phyloP scores from a whole-genome alignment of 2,113 vertebrate genomes.

The Platycercus adscitus region DNA sequence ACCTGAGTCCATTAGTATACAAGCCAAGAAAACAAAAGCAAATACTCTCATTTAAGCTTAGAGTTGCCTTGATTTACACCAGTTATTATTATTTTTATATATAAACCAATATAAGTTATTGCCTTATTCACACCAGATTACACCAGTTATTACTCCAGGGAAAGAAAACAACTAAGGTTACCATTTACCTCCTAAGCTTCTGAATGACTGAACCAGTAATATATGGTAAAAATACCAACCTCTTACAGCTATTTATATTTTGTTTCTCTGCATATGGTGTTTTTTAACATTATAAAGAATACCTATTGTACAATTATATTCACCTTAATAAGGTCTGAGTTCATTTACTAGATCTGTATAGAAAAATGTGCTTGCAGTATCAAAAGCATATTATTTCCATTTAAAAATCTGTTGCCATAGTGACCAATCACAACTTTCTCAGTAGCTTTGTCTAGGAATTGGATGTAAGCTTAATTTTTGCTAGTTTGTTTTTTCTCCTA shows the following conservation, averaged over 20 bases:
- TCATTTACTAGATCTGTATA: not conserved
- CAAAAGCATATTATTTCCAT: conserved; percentile 49
- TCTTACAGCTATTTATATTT: not conserved
- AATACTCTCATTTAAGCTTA: not conserved
- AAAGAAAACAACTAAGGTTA: conserved; percentile 10
- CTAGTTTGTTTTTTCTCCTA: not conserved
- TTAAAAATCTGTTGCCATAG: conserved; percentile 63
- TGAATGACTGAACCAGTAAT: not conserved
- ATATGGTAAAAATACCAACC: not conserved
- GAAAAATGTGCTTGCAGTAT: conserved; percentile 2
- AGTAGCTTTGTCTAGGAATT: conserved; percentile 27
- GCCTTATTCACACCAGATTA: not conserved
- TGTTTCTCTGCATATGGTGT: not conserved
- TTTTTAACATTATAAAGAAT: not conserved
- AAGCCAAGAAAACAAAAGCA: conserved; percentile 22
- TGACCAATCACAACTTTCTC: conserved; percentile 45
- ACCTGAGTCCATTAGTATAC: not conserved
- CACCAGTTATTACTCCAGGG: not conserved
- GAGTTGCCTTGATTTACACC: not conserved
- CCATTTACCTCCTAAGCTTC: not conserved
- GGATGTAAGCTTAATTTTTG: conserved; percentile 1
- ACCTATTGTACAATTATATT: not conserved
- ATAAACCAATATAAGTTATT: too few species aligned
- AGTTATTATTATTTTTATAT: not conserved
- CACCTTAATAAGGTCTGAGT: not conserved